Base-by-base conservation (phyloP, 1,140 invertebrate species). In the Probaryconus sp. region DNA sequence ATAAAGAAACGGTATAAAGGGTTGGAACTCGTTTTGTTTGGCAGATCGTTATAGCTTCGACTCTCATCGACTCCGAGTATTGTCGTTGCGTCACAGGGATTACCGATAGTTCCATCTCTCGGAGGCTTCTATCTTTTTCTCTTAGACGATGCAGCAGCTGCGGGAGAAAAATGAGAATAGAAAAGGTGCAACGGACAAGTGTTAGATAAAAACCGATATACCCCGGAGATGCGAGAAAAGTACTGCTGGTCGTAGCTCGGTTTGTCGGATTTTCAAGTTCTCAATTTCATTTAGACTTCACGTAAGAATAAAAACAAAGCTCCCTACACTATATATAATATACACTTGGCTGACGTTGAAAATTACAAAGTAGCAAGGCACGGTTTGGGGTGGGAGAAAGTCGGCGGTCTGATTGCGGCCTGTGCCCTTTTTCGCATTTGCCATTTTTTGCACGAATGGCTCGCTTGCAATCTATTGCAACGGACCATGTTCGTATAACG, bases 401-500 rank as follows among this genome's bases (percentile, higher is more conserved):
- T 38, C 64, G 45, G 31, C 18, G 48, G 28, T 43, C 28, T 21
- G 50, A 63, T 74, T 68, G 63, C 50, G 55, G 69, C 38, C 31
- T 28, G 42, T 50, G 48, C 50, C 37, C 30, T 30, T n/a, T n/a
- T 21, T 31, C 10, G 37, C 51, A 69, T 74, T 68, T 63, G 56
- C 65, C 28, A 67, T 65, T 76, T 76, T 70, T 76, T 76, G 55
- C 61, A 67, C 65, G 72, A 53, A 69, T 43, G 61, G 16, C 18
- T 70, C 24, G 61, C 18, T 70, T 18, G 61, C 60, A 67, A 70
- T 76, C 48, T 51, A 70, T 60, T 30, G 58, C 65, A 13, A 64
- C 26, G 60, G 53, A 69, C 56, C 38, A 43, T 45, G 50, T 72
- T 48, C 14, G 35, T 2, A 13, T 35, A 53, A 64, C 48, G 42